Conservation (phyloP, 2,113 vertebrate genomes). For the Myotis brandtii region DNA sequence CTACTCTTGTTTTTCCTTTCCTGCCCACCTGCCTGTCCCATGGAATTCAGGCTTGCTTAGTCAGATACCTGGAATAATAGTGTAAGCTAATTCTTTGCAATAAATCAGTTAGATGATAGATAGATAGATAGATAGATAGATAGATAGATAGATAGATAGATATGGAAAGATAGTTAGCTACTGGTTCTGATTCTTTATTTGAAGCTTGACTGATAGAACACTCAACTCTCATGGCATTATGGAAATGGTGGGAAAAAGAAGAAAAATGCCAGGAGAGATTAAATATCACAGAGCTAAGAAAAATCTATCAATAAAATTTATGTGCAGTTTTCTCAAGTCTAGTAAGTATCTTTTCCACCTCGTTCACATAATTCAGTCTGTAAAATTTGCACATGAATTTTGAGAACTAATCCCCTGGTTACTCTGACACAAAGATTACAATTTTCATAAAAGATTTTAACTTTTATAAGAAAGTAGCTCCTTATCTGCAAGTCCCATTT, state of each 20-base stretch:
- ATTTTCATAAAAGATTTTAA: background rate
- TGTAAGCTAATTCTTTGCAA: background rate
- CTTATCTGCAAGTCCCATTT: background rate
- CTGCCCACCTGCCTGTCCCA: background rate
- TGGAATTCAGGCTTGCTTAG: background rate
- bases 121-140: background rate
- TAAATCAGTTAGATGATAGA: background rate
- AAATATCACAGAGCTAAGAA: background rate
- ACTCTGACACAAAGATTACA: background rate
- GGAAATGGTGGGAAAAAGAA: background rate
- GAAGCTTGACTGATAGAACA: background rate
- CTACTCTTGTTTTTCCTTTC: background rate
- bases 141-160: background rate
- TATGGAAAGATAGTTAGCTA: background rate
- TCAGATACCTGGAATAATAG: background rate
- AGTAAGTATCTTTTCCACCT: background rate
- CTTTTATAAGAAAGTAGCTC: background rate
- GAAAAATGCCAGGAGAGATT: background rate
- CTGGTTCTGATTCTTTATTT: background rate
- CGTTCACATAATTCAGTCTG: background rate
- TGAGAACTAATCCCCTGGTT: background rate
- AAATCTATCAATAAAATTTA: background rate
- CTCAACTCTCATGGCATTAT: background rate
- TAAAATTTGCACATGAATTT: conserved; percentile 4
- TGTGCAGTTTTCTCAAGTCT: background rate